phyloP scores from a whole-genome alignment of 1,140 invertebrate species.

The Myzus persicae region DNA sequence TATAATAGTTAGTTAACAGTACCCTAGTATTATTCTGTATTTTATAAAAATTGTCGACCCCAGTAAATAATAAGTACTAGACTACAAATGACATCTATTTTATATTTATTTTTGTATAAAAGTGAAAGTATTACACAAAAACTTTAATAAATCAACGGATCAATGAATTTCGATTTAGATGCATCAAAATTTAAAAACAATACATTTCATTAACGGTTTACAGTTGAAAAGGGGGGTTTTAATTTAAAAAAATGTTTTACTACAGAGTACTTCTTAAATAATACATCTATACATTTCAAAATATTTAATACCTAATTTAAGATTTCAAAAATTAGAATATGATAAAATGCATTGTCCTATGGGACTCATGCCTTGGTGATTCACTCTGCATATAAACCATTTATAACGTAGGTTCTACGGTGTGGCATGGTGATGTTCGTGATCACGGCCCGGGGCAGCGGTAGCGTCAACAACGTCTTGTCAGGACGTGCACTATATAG shows the following conservation, averaged over 20 bases:
- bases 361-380: not conserved
- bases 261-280: not conserved
- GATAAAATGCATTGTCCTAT: not conserved
- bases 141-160: not conserved
- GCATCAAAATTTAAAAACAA: not conserved
- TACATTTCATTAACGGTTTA: not conserved
- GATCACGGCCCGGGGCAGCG: fast-evolving
- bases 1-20: too few relatives aligned
- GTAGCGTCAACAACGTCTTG: not conserved
- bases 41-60: too few relatives aligned
- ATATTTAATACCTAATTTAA: not conserved
- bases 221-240: too few relatives aligned
- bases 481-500: not conserved
- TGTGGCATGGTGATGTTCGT: not conserved
- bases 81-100: too few relatives aligned
- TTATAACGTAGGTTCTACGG: not conserved
- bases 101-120: too few relatives aligned
- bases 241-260: not conserved
- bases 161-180: too few relatives aligned
- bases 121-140: not conserved
- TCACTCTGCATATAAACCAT: not conserved
- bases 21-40: too few relatives aligned
- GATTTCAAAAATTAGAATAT: not conserved
- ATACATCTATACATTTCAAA: not conserved
- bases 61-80: too few relatives aligned